Evolutionary conservation across 2,888 invertebrate genomes (phyloP).

Genomic region (Gymnocheta viridis): DNA sequence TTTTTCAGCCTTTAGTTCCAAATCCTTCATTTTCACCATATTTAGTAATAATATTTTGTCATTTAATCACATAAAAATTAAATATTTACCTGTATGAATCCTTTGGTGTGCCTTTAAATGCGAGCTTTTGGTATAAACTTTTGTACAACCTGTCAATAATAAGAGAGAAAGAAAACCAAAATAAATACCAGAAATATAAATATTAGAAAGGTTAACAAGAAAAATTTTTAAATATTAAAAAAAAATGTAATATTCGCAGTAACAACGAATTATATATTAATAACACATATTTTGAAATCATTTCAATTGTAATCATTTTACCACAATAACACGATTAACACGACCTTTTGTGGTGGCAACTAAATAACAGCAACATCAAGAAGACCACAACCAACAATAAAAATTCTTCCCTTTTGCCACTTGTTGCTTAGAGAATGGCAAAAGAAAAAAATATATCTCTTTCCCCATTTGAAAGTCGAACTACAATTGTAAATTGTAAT

Average conservation of each 20-base stretch:
- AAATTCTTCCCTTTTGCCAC: constrained; percentile 59
- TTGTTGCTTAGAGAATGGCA: no score
- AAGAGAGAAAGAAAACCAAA: constrained; percentile 50
- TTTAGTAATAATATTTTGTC: neutral
- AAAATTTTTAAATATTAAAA: constrained; percentile 11
- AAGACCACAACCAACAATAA: constrained; percentile 16
- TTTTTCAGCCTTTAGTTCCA: neutral
- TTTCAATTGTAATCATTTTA: constrained; percentile 63
- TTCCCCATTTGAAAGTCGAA: constrained; percentile 51
- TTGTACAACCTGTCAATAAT: constrained; percentile 91
- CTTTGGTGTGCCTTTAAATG: constrained; percentile 98
- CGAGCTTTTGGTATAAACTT: constrained; percentile 99
- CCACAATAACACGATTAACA: constrained; percentile 69
- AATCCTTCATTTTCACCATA: neutral
- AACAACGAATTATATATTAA: constrained; percentile 63
- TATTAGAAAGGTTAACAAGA: constrained; percentile 69
- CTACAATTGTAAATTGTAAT: constrained; percentile 55
- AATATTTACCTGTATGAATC: constrained; percentile 93
- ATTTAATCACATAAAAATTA: neutral
- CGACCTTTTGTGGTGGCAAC: constrained; percentile 63
- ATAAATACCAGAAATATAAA: constrained; percentile 47
- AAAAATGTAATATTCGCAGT: neutral
- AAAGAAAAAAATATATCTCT: neutral
- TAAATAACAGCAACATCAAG: constrained; percentile 3
- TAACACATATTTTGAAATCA: constrained; percentile 60